Evolutionary conservation across 1,140 invertebrate genomes (phyloP), one percentile per base, ranked within the genome.

Genomic region (Drosophila aff.): DNA sequence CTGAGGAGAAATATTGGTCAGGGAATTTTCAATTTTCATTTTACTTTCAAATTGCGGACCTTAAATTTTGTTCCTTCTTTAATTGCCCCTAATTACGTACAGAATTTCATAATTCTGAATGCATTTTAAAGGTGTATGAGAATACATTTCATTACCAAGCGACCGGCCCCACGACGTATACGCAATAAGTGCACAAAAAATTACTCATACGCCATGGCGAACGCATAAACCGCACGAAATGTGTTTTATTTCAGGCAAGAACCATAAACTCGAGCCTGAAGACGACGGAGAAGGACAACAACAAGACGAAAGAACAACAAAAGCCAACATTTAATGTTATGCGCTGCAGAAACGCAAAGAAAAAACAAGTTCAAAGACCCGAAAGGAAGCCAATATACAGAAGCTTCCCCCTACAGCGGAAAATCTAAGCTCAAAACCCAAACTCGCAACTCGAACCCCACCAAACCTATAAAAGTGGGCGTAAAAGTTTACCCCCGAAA

Each of bases 221-320:
- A 61, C 77, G 64, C 64, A 67, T 58, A 69, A 71, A 71, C 50
- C 69, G 71, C 49, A 77, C 64, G 65, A 85, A 85, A 82, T 80
- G 80, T 87, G 79, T 79, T 86, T 87, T 83, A 82, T 85, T 86
- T 79, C 79, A 77, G 52, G 50, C 78, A 81, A 84, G 59, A 73
- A 63, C 78, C 61, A 76, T 62, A 81, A 72, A 81, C 72, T 55
- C 59, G 46, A 69, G 36, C 41, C 57, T 33, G 8, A 55, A 55
- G 59, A 50, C 47, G 59, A 23, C 21, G 41, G 41, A 40, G n/a
- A 57, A 40, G n/a, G 21, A 44, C 7, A 53, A 40, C 23, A 16
- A 53, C n/a, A n/a, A n/a, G 13, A 31, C 31, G 49, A 40, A 59
- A 57, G 49, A 69, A 69, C 66, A 60, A 61, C 55, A 71, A 81